Percentiles rank a stretch among this genome's conserved stretches.
phyloP scores from a whole-genome alignment of 2,797 vertebrate genomes.

The Argyrosomus regius region DNA sequence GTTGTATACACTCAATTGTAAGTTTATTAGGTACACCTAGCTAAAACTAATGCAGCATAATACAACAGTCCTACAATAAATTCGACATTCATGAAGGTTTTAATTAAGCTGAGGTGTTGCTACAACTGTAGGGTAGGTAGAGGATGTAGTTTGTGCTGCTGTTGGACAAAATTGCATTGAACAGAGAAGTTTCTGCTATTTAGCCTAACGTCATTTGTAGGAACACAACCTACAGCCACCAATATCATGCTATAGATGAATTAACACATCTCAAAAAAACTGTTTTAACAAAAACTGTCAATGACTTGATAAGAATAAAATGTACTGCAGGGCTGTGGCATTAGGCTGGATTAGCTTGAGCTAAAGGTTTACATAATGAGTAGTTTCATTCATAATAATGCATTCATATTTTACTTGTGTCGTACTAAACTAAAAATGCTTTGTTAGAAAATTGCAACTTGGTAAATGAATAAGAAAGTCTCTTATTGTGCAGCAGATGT shows the following conservation, averaged over 20 bases:
- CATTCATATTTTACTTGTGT: not conserved
- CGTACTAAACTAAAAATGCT: no score
- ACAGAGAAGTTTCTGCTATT: no score
- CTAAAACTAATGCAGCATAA: not conserved
- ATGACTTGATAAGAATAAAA: not conserved
- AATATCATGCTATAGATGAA: no score
- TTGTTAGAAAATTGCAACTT: not conserved
- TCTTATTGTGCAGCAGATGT: not conserved
- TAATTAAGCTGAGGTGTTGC: not conserved
- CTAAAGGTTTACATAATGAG: not conserved
- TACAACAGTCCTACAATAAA: no score
- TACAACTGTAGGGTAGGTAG: not conserved
- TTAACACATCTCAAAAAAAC: no score
- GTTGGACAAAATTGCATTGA: not conserved
- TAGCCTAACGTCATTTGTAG: not conserved
- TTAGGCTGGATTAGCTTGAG: not conserved
- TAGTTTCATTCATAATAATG: not conserved
- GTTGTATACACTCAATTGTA: not conserved
- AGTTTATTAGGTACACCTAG: not conserved
- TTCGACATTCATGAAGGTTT: not conserved
- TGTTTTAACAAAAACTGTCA: not conserved
- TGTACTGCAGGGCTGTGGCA: not conserved
- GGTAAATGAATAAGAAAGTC: not conserved
- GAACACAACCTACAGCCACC: not conserved
- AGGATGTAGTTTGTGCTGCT: not conserved